Evolutionary conservation across 2,797 vertebrate species (phyloP).

Genomic region (Philypnodon macrostomus): DNA sequence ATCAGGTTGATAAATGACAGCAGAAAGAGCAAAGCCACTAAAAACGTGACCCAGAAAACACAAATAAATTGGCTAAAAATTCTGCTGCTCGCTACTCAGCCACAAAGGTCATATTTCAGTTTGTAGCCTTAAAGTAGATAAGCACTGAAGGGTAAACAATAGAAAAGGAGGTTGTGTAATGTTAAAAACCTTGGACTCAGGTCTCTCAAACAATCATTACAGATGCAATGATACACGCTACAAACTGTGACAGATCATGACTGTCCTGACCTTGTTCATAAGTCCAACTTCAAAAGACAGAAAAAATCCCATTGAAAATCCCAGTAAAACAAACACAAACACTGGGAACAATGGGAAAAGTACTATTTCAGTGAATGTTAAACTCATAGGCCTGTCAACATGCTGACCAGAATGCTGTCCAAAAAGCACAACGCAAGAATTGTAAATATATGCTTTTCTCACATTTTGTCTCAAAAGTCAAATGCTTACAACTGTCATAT

Average conservation of each 20-base stretch:
- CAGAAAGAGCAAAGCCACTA: neutral
- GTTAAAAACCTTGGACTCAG: constrained; percentile 52
- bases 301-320: constrained; percentile 15
- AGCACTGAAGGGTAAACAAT: constrained; percentile 55
- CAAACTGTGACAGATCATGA: constrained; percentile 25
- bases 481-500: no score
- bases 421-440: no score
- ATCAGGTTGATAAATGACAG: neutral
- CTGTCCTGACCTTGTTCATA: constrained; percentile 49
- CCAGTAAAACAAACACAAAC: no score
- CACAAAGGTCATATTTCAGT: constrained; percentile 41
- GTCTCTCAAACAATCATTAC: constrained; percentile 2
- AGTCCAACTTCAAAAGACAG: constrained; percentile 23
- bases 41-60: neutral
- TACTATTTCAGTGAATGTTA: no score
- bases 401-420: no score
- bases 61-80: constrained; percentile 2
- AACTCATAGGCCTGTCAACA: no score
- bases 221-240: constrained; percentile 27
- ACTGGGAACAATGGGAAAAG: no score
- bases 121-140: constrained; percentile 42
- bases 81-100: constrained; percentile 4
- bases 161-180: constrained; percentile 47
- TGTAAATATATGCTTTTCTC: no score
- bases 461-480: no score